Conservation (phyloP, 2,797 vertebrate species). For the Alca torda region DNA sequence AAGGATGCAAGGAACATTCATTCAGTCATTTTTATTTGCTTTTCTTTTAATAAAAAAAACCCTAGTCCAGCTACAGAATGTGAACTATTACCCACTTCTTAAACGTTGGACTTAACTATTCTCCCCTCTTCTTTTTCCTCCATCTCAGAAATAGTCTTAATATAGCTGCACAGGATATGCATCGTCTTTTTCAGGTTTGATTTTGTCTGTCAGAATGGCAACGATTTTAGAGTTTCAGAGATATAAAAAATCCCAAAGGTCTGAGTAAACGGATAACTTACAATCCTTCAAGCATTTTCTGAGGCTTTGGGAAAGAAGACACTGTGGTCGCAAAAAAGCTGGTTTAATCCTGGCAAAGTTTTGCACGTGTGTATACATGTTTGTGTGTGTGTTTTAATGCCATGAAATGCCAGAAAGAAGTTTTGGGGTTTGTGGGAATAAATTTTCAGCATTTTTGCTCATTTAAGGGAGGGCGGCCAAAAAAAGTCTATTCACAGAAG, state of each 20-base stretch:
- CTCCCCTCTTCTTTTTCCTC: not conserved
- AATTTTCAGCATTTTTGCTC: constrained; percentile 56
- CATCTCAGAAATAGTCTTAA: not conserved
- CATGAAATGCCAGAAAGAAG: constrained; percentile 24
- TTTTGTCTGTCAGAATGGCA: constrained; percentile 1
- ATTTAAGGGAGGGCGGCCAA: constrained; percentile 33
- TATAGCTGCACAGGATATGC: not conserved
- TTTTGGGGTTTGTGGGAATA: constrained; percentile 46
- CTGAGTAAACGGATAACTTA: not conserved
- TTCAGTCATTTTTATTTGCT: constrained; percentile 30
- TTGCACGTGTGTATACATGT: not conserved
- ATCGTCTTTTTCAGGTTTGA: not conserved
- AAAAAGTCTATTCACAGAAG: constrained; percentile 46
- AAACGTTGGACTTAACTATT: not conserved
- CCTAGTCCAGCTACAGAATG: not conserved
- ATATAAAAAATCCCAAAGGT: not conserved
- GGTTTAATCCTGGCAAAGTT: not conserved
- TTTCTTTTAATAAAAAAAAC: constrained; percentile 11
- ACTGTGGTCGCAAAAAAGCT: not conserved
- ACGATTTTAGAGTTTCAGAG: not conserved
- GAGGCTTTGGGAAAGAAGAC: not conserved
- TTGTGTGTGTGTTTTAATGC: not conserved
- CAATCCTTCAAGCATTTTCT: not conserved
- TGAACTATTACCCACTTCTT: constrained; percentile 29
- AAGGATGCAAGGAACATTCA: constrained; percentile 14